Evolutionary conservation across 2,888 invertebrate genomes (phyloP).

Genomic region (Norana najaformis): DNA sequence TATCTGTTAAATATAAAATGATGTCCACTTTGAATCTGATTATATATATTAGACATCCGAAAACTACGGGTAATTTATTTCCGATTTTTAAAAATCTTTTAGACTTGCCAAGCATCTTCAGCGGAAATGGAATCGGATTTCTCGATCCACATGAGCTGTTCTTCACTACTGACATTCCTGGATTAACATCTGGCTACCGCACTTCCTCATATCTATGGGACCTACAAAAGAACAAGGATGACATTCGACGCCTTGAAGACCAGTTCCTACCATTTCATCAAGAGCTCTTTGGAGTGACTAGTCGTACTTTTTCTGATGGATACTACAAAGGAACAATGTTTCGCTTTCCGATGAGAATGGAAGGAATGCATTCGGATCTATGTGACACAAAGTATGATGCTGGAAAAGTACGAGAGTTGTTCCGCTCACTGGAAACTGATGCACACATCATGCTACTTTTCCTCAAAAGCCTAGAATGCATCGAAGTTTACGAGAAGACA

Average conservation of each 20-base stretch:
- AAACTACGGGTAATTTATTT: background rate
- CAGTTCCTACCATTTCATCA: slow-evolving; percentile 47
- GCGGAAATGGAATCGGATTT: slow-evolving; percentile 50
- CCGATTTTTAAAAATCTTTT: slow-evolving; percentile 30
- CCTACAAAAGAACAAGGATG: slow-evolving; percentile 33
- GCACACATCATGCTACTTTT: slow-evolving; percentile 51
- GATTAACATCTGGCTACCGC: slow-evolving; percentile 27
- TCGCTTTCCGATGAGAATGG: slow-evolving; percentile 53
- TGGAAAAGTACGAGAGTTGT: slow-evolving; percentile 48
- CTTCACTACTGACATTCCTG: slow-evolving; percentile 40
- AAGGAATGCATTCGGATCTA: slow-evolving; percentile 45
- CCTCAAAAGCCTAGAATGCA: slow-evolving; percentile 49
- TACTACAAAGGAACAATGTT: slow-evolving; percentile 54
- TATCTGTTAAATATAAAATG: background rate
- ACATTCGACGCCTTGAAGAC: slow-evolving; percentile 35
- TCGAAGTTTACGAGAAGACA: slow-evolving; percentile 31
- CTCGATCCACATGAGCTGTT: slow-evolving; percentile 53
- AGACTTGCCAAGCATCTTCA: slow-evolving; percentile 55
- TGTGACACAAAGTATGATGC: slow-evolving; percentile 48
- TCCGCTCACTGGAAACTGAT: slow-evolving; percentile 49
- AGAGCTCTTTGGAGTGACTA: slow-evolving; percentile 46
- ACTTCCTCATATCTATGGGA: slow-evolving; percentile 46
- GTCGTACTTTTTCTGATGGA: slow-evolving; percentile 32
- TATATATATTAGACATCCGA: too few relatives aligned
- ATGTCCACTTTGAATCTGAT: background rate